Evolutionary conservation across 2,888 invertebrate genomes (phyloP), one percentile per base, ranked within the genome.

Genomic region (Muscina levida): DNA sequence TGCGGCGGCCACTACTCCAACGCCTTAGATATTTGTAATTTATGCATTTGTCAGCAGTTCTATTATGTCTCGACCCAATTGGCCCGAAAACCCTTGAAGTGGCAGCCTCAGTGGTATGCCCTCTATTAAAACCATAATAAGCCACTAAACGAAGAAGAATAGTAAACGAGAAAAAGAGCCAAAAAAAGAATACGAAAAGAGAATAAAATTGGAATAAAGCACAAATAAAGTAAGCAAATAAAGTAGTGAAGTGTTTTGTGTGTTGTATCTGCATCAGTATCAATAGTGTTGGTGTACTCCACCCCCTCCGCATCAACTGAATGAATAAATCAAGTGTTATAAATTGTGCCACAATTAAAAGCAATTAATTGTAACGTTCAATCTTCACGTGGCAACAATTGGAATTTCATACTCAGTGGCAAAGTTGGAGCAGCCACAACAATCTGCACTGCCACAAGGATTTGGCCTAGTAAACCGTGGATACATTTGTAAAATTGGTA

Each of bases 281-380:
- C 44, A 8, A 8, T 4, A 57, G 8, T 44, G 19, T 37, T 39
- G n/a, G 48, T 70, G 19, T 10, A 56, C 44, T 44, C 11, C 56
- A n/a, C 11, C 22, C 1, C 53, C 10, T 1, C 22, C 5, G 2
- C 51, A 68, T 39, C 37, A 57, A 48, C 48, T 53, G n/a, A 56
- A 37, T 65, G 42, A 44, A n/a, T n/a, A n/a, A 67, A 59, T 77
- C 46, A 56, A 72, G 59, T 77, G 71, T 56, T 77, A 65, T 72
- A 77, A 81, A 81, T 77, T 74, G 74, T 81, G 26, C 46, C 53
- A 66, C 51, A 80, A 73, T 71, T 71, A 73, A 62, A 62, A 37
- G 37, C 56, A 72, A 81, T 72, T 76, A 76, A 76, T 72, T 70
- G 57, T 65, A 11, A 70, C 22, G 31, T 70, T 72, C 13, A 10